Percentiles rank a stretch among this genome's conserved stretches.
phyloP scores from a whole-genome alignment of 2,113 vertebrate species.

The Anarrhichthys ocellatus region DNA sequence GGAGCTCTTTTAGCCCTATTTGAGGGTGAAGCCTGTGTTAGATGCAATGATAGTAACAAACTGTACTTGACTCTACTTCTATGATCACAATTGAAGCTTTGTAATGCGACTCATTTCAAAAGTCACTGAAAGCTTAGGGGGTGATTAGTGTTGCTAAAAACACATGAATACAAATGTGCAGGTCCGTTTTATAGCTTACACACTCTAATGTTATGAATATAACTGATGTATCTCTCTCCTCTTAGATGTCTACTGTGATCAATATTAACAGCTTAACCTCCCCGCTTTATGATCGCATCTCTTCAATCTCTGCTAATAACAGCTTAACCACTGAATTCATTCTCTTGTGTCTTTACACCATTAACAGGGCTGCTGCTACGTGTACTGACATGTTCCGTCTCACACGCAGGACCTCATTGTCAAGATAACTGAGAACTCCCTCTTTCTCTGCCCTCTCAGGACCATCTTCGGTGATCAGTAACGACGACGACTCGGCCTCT shows the following conservation, averaged over 20 bases:
- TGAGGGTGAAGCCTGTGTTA: neutral
- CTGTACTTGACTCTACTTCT: neutral
- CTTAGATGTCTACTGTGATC: slow-evolving; percentile 31
- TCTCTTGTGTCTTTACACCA: slow-evolving; percentile 13
- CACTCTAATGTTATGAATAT: neutral
- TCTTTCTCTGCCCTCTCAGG: slow-evolving; percentile 79
- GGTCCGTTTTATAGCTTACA: neutral
- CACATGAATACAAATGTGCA: neutral
- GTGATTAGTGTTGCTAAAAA: neutral
- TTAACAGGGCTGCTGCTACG: slow-evolving; percentile 1
- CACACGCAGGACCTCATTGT: neutral
- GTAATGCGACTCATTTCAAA: neutral
- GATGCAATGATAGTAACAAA: neutral
- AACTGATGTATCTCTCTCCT: slow-evolving; percentile 1
- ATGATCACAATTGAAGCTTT: neutral
- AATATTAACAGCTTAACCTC: slow-evolving; percentile 85
- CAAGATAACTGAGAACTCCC: neutral
- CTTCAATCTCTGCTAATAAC: slow-evolving; percentile 39
- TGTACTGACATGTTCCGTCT: neutral
- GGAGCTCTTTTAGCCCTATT: neutral
- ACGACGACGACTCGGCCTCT: slow-evolving; percentile 94
- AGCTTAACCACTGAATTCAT: slow-evolving; percentile 39
- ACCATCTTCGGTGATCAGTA: slow-evolving; percentile 96
- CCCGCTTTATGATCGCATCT: slow-evolving; percentile 82
- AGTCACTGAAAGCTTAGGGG: neutral